Evolutionary conservation across 2,797 vertebrate genomes (phyloP), one percentile per base, ranked within the genome.

Genomic region (Neopelma chrysocephalum): DNA sequence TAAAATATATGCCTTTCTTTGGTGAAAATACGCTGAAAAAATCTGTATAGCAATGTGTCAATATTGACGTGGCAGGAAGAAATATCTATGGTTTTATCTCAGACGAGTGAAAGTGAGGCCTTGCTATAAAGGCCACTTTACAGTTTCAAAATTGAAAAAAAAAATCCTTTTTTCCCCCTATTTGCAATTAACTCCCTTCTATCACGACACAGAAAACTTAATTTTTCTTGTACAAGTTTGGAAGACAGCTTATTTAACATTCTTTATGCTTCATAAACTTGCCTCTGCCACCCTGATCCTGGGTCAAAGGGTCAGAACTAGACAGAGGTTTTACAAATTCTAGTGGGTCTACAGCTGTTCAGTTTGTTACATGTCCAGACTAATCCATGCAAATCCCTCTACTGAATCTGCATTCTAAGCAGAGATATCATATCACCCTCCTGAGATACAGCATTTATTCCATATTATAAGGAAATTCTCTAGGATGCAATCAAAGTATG

Each of bases 341-440:
- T 82, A 48, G 68, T 17, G 4, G 14, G 32, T 81, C 75, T 84
- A 64, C 84, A 96, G 68, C 89, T 95, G 64, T 84, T 27, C 80
- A 66, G 32, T 85, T 89, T 94, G 48, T 72, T 90, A 83, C 34
- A 42, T 40, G 71, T 83, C 51, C 32, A 53, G 54, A 94, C 72
- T 94, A 95, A 90, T 81, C 87, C 76, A 68, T 48, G 42, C 18
- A 93, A 94, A 91, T 91, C 88, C 51, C 29, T 32, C 27, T 64
- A 57, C 51, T 91, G 78, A 87, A 89, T 40, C 58, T 94, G 34
- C 42, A 58, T 86, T 85, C 76, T 77, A 71, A 95, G 62, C 66
- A 80, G 79, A 72, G n/a, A 82, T 5, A 71, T 82, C 48, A 40
- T 70, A 60, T 48, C 27, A 62, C 7, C 7, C 22, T 62, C 27